Percentiles rank a stretch among this genome's conserved stretches.
Evolutionary conservation across 2,113 vertebrate species (phyloP).

Genomic region (Pelmatolapia mariae): DNA sequence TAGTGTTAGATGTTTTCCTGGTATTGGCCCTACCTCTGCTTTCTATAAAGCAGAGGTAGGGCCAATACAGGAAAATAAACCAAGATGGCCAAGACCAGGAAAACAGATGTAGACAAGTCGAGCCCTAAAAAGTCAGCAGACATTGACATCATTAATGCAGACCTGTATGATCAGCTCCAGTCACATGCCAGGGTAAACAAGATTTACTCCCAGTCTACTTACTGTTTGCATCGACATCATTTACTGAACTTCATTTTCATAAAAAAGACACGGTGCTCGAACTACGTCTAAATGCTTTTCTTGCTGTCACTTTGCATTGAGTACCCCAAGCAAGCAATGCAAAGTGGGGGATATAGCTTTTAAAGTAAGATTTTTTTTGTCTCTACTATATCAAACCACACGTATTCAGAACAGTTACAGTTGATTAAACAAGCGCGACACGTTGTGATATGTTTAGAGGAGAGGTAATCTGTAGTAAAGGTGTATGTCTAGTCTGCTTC

Average conservation of each 20-base stretch:
- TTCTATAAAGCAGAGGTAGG: conserved; percentile 26
- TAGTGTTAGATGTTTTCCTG: not conserved
- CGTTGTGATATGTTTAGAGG: not conserved
- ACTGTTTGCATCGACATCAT: not conserved
- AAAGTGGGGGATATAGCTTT: not conserved
- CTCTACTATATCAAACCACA: not conserved
- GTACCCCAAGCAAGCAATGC: not conserved
- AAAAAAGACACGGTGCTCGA: not conserved
- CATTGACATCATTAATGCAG: conserved; percentile 64
- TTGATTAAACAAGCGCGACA: not conserved
- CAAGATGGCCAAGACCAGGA: not conserved
- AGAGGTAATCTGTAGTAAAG: not conserved
- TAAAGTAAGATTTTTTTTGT: not conserved
- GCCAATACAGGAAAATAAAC: not conserved
- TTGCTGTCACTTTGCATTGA: not conserved
- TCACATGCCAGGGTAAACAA: not conserved
- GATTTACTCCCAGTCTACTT: not conserved
- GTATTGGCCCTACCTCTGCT: conserved; percentile 18
- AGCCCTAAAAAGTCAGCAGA: conserved; percentile 52
- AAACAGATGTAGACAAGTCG: conserved; percentile 30
- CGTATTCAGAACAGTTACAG: not conserved
- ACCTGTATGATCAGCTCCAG: conserved; percentile 53
- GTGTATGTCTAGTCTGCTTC: conserved; percentile 70
- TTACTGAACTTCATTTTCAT: not conserved
- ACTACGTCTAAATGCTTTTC: not conserved